Evolutionary conservation across 2,888 invertebrate genomes (phyloP).

Genomic region (Caenorhabditis sinica): DNA sequence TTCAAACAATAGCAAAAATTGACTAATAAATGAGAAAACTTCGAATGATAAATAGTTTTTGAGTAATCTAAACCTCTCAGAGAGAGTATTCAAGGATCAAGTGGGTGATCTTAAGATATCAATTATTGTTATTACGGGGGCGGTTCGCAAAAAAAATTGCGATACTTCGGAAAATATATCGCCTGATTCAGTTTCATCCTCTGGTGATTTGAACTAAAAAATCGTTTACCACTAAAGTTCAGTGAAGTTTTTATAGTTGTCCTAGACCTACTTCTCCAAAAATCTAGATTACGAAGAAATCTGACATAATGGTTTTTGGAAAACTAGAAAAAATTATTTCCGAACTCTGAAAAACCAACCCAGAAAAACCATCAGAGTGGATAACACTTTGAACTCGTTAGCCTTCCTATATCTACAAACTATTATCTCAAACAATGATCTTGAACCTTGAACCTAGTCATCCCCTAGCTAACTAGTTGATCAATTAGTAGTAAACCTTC

Average conservation of each 20-base stretch:
- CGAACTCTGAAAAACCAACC: neutral
- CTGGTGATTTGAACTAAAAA: neutral
- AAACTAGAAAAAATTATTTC: too few species aligned
- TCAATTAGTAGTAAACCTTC: neutral
- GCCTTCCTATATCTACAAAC: neutral
- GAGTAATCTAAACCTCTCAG: neutral
- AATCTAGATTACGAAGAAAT: too few species aligned
- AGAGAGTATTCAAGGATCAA: neutral
- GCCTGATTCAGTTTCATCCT: conserved; percentile 2
- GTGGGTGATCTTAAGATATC: conserved; percentile 11
- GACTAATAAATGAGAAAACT: neutral
- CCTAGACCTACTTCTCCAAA: too few species aligned
- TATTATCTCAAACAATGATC: conserved; percentile 7
- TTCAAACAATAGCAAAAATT: too few species aligned
- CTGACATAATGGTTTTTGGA: too few species aligned
- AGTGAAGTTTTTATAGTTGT: neutral
- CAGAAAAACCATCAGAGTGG: too few species aligned
- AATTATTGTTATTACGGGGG: neutral
- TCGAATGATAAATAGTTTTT: neutral
- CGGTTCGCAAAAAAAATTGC: neutral
- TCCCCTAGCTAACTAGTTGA: neutral
- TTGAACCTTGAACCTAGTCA: conserved; percentile 24
- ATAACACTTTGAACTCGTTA: neutral
- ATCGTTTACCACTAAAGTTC: neutral
- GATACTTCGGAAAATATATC: conserved; percentile 1